These are phyloP conservation scores for Trichoplusia ni DNA, from an alignment of 1,140 invertebrate species.

Conservation along the genomic window DNA sequence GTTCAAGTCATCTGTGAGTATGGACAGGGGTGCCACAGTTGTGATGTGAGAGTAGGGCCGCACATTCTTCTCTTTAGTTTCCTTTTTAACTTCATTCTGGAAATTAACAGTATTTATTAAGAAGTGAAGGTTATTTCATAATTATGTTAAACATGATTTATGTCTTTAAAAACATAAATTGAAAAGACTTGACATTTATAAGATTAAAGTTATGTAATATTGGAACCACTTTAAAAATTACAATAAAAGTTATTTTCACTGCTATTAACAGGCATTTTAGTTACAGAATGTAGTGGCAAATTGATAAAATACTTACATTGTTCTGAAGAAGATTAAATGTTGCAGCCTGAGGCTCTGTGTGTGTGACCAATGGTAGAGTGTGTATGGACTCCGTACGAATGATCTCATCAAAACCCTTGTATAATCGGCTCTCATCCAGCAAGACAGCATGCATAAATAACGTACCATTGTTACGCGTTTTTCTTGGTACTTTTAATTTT, in stretches of 20 bases:
- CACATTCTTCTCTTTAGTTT: conserved; percentile 23
- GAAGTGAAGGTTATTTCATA: not conserved
- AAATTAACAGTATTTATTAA: not conserved
- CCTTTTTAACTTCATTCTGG: conserved; percentile 3
- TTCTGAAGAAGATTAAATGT: conserved; percentile 88
- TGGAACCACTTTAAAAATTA: too few relatives aligned
- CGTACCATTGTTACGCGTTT: conserved; percentile 89
- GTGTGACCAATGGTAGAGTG: conserved; percentile 85
- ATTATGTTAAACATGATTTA: not conserved
- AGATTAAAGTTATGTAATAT: too few relatives aligned
- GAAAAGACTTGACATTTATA: too few relatives aligned
- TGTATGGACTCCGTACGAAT: conserved; percentile 82
- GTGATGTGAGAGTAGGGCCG: conserved; percentile 84
- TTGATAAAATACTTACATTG: conserved; percentile 32
- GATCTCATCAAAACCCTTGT: conserved; percentile 80
- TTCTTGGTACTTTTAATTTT: conserved; percentile 85
- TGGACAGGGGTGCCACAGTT: conserved; percentile 83
- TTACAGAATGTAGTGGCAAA: too few relatives aligned
- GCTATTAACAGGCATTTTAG: too few relatives aligned
- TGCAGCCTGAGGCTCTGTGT: conserved; percentile 86
- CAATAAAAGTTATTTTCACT: too few relatives aligned
- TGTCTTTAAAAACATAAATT: not conserved
- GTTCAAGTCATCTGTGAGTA: conserved; percentile 85
- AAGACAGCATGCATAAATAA: conserved; percentile 87
- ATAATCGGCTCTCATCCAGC: conserved; percentile 75